Percentiles rank a stretch among this genome's conserved stretches.
Conservation (phyloP, 2,888 invertebrate species). For the Drosophila nigricruria region DNA sequence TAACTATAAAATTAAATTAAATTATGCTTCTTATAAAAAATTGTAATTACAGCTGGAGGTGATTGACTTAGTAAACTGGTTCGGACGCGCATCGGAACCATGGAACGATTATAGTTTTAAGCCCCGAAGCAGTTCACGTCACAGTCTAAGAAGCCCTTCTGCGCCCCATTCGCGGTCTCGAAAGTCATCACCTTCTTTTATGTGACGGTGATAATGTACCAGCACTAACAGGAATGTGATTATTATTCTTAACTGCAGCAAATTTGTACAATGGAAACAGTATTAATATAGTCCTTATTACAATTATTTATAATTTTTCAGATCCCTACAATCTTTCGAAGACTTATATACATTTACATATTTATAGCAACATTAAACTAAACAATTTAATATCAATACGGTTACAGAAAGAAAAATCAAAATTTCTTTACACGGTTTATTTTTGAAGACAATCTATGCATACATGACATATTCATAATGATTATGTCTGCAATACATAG, state of each 20-base stretch:
- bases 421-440: no score
- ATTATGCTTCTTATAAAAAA: neutral
- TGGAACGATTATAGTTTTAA: constrained; percentile 80
- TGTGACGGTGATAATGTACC: constrained; percentile 64
- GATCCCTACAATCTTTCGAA: neutral
- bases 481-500: no score
- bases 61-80: constrained; percentile 83
- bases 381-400: no score
- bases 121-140: constrained; percentile 75
- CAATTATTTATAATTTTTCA: neutral
- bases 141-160: constrained; percentile 83
- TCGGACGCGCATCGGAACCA: constrained; percentile 83
- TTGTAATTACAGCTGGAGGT: constrained; percentile 74
- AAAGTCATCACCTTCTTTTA: constrained; percentile 83
- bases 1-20: constrained; percentile 18
- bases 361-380: neutral
- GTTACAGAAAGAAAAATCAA: no score
- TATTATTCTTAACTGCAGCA: neutral
- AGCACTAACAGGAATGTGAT: neutral
- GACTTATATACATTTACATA: neutral
- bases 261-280: neutral
- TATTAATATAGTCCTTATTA: neutral
- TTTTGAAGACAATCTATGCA: no score
- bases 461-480: no score
- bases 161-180: constrained; percentile 81